Evolutionary conservation across 1,140 invertebrate genomes (phyloP).

Genomic region (Drosophila erecta): DNA sequence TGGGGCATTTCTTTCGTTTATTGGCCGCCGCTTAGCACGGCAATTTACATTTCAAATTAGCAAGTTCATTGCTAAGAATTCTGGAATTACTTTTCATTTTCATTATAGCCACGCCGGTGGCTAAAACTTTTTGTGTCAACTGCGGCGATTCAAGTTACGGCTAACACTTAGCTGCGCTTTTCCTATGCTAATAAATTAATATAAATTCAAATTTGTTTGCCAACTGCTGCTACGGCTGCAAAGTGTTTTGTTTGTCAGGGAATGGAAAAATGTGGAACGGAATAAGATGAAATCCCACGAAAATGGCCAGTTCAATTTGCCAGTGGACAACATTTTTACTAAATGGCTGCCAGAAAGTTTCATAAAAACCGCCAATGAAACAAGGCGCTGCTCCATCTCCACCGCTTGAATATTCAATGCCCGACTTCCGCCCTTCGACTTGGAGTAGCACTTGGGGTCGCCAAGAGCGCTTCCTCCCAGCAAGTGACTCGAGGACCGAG

Average conservation of each 20-base stretch:
- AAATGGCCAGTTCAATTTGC: constrained; percentile 53
- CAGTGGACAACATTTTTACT: constrained; percentile 64
- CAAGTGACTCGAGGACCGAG: constrained; percentile 15
- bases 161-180: constrained; percentile 62
- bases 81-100: constrained; percentile 80
- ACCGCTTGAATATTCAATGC: constrained; percentile 80
- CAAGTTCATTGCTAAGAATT: constrained; percentile 78
- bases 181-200: constrained; percentile 83
- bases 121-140: constrained; percentile 46
- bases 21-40: constrained; percentile 60
- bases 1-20: constrained; percentile 38
- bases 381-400: constrained; percentile 31
- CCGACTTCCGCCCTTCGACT: constrained; percentile 65
- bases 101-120: constrained; percentile 44
- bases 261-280: constrained; percentile 2
- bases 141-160: constrained; percentile 30
- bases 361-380: constrained; percentile 74
- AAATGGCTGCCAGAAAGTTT: constrained; percentile 70
- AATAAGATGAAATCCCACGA: constrained; percentile 30
- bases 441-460: constrained; percentile 61
- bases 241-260: constrained; percentile 75
- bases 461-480: constrained; percentile 45
- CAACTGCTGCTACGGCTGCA: constrained; percentile 73
- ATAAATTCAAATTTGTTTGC: constrained; percentile 83
- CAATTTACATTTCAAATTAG: constrained; percentile 83